Evolutionary conservation across 2,113 vertebrate genomes (phyloP), one percentile per base, ranked within the genome.

Genomic region (Clarias macrocephalus): DNA sequence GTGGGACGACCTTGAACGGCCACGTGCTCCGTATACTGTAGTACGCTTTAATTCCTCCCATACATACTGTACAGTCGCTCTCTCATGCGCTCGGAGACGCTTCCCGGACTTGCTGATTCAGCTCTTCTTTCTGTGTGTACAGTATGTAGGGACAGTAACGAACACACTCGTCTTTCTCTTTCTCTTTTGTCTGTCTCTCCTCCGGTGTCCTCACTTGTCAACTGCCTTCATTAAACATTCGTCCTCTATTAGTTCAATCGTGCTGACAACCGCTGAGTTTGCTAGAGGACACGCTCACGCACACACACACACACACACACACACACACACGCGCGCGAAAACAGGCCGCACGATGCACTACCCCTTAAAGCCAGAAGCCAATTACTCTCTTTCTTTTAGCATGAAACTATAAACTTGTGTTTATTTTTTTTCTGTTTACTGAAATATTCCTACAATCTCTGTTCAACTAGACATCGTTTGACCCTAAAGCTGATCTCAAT

Each of bases 211-310:
- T 72, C 33, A 70, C 84, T 83, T 87, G 85, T 82, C 89, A 80
- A 85, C 88, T 19, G 62, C 23, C 85, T 80, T 84, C 68, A 86
- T 86, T 89, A 87, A 87, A 76, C 88, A 86, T 91, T 87, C 66
- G 77, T 77, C 87, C 83, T 89, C 86, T 86, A 85, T 90, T 88
- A 88, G 88, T 90, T 88, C 82, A 90, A 90, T 91, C 85, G 76
- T 86, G 82, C 85, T 84, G 88, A 89, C 88, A 87, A 85, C 85
- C 28, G 79, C 66, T 87, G 82, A 88, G 88, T 80, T 85, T 77
- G 88, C 90, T 85, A 66, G n/a, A 91, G 87, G 86, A 87, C 56
- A 84, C 86, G 52, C 72, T 85, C 57, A 52, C 80, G 3, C 33
- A 3, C 33, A 37, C 33, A 37, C 33, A 37, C 33, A 37, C n/a